Base-by-base conservation (phyloP, 2,113 vertebrate species). In the Ursus arctos region DNA sequence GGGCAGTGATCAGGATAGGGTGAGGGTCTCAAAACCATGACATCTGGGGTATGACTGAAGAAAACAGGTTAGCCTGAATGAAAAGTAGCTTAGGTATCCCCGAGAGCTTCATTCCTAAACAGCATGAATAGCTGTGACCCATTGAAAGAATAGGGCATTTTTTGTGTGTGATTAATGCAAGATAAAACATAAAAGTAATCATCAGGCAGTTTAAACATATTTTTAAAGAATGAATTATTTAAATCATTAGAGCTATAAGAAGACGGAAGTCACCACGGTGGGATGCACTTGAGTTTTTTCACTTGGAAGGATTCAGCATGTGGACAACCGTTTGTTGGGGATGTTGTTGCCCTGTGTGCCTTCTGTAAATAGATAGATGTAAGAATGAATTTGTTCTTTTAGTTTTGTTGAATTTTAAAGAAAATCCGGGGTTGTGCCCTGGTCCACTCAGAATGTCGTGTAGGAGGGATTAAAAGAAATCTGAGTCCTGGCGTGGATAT, bases 401-500 rank as follows among this genome's bases (percentile, higher is more conserved):
- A 51, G 31, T 57, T 3, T 95, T 16, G 4, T 18, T 83, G 79
- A 57, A 55, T 86, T 91, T 86, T 28, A 84, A 92, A 80, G 80
- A 87, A 97, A 91, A 51, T 7, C 26, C 57, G 92, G 36, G 3
- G 1, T 14, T 43, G 16, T 49, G 43, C 16, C 13, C 18, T 47
- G 43, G 14, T 36, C 36, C 6, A 40, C 47, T 87, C 65, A 90
- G 89, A 94, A 96, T 69, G 84, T 49, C 81, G 53, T 61, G 90
- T 92, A 67, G 94, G 71, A 82, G 16, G 81, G 51, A 74, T 0
- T 2, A 94, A 80, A 80, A 81, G 43, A 49, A 28, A 49, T 77
- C 95, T 77, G 83, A 91, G 43, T 33, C 74, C 95, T 94, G 88
- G 92, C 72, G 6, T 31, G 36, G 47, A 67, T 26, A 82, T 59